Percentiles rank a stretch among this genome's conserved stretches.
Evolutionary conservation across 2,888 invertebrate species (phyloP).

Genomic region (Saturnia pavonia): DNA sequence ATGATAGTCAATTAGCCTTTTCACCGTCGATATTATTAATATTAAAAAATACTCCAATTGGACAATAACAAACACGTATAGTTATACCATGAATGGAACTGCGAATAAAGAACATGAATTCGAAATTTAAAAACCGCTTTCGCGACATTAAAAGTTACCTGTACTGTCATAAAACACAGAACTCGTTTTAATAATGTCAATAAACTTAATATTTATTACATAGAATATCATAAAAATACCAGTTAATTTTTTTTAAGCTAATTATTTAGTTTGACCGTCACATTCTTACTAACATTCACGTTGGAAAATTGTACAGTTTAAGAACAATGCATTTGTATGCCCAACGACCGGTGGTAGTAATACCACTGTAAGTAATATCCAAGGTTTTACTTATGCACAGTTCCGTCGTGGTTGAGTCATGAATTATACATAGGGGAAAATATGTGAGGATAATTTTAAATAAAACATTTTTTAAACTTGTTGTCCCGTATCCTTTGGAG

Average conservation of each 20-base stretch:
- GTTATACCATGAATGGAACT: neutral
- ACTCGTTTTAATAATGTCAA: neutral
- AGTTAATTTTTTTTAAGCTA: neutral
- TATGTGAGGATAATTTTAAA: constrained; percentile 1
- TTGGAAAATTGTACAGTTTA: neutral
- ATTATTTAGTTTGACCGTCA: neutral
- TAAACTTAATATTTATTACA: neutral
- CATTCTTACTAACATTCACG: neutral
- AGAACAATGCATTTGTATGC: neutral
- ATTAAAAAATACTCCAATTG: too few relatives aligned
- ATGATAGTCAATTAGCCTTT: too few relatives aligned
- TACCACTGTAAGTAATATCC: neutral
- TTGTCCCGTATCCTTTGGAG: neutral
- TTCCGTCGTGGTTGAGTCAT: constrained; percentile 7
- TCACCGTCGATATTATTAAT: too few relatives aligned
- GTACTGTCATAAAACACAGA: neutral
- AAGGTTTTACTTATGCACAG: neutral
- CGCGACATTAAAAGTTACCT: neutral
- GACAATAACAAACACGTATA: too few relatives aligned
- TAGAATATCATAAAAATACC: neutral
- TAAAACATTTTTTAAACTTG: neutral
- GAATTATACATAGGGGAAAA: neutral
- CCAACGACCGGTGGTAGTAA: neutral
- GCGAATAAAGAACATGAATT: neutral
- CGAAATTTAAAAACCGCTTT: neutral